Conservation (phyloP, 2,888 invertebrate species). For the Candidula unifasciata region DNA sequence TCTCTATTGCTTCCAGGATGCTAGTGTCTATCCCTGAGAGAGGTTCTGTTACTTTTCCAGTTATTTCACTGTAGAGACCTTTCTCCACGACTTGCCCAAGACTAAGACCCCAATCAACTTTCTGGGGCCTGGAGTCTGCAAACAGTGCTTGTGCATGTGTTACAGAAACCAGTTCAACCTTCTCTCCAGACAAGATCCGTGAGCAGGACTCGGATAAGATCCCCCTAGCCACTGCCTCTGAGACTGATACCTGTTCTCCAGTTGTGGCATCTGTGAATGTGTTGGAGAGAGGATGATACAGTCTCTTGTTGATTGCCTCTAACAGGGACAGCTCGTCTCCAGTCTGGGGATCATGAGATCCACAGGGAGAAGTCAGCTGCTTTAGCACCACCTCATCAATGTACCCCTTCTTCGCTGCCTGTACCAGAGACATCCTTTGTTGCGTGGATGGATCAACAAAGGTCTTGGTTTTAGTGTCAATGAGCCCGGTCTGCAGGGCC, state of each 20-base stretch:
- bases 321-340: slow-evolving; percentile 86
- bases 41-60: slow-evolving; percentile 79
- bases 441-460: slow-evolving; percentile 65
- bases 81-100: slow-evolving; percentile 77
- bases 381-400: slow-evolving; percentile 90
- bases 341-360: slow-evolving; percentile 85
- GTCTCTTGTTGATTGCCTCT: slow-evolving; percentile 93
- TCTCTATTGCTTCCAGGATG: slow-evolving; percentile 85
- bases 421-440: slow-evolving; percentile 83
- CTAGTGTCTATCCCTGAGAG: slow-evolving; percentile 80
- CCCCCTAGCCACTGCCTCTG: slow-evolving; percentile 69
- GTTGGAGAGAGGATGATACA: slow-evolving; percentile 91
- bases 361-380: slow-evolving; percentile 88
- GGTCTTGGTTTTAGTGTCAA: slow-evolving; percentile 66
- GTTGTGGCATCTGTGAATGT: slow-evolving; percentile 87
- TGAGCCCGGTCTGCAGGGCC: slow-evolving; percentile 88
- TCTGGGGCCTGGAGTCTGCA: slow-evolving; percentile 63
- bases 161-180: slow-evolving; percentile 69
- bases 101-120: slow-evolving; percentile 68
- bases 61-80: slow-evolving; percentile 77
- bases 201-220: slow-evolving; percentile 66
- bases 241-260: slow-evolving; percentile 83
- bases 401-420: slow-evolving; percentile 89
- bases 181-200: slow-evolving; percentile 65
- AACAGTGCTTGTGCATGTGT: slow-evolving; percentile 72